Evolutionary conservation across 1,140 invertebrate species (phyloP), one percentile per base, ranked within the genome.

Genomic region (Lamellibrachia luymesi): DNA sequence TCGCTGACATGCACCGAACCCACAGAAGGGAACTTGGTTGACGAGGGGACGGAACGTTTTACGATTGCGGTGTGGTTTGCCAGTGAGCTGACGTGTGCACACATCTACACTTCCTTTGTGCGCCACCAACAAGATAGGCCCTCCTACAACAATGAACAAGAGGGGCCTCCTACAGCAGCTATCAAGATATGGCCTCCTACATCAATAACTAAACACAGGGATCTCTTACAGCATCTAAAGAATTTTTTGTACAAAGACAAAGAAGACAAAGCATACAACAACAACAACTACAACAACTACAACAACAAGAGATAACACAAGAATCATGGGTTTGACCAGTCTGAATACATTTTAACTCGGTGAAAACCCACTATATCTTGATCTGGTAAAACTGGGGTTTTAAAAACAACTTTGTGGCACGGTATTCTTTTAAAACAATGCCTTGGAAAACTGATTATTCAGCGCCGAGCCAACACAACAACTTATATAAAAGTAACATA

Each of bases 51-150:
- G 97, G 94, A 98, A 97, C 94, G 98, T 97, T 38, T 97, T 96
- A 38, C 97, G 96, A 56, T 96, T 96, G 89, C 97, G 97, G 5
- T 97, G 97, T 51, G 95, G 96, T 50, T 97, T 97, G 0, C 98
- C 98, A 22, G 97, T 97, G 38, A 99, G 95, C 94, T 98, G 97
- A 90, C 97, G 96, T 22, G 98, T 98, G 94, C 98, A 98, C 6
- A 98, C 97, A 94, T 99, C 98, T 91, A 99, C 95, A 2, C 98
- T 98, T 2, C 98, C 97, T 2, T 98, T 98, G 97, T 99, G 98
- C 0, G 97, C 98, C n/a, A 98, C 97, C 94, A 98, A 97, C 91
- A 98, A 96, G 51, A 98, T 38, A 90, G 52, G 51, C 4, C 27
- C 90, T 91, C 50, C 90, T 91, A 51, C 49, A 91, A 91, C 90